Conservation (phyloP, 2,797 vertebrate species). For the Menidia menidia region DNA sequence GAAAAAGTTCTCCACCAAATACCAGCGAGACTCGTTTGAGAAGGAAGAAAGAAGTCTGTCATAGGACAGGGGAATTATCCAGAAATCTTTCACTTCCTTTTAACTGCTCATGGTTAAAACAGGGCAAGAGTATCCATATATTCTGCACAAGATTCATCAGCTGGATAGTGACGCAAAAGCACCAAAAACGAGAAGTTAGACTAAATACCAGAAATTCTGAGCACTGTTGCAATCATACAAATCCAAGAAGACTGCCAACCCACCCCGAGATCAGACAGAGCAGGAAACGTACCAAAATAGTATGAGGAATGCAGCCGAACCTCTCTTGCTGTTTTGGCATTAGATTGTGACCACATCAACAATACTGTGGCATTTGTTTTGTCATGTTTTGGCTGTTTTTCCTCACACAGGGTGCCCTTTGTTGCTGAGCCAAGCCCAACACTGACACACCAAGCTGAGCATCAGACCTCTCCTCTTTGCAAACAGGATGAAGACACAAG, state of each 20-base stretch:
- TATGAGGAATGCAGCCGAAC: slow-evolving; percentile 66
- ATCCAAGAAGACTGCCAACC: slow-evolving; percentile 39
- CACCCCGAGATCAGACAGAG: slow-evolving; percentile 43
- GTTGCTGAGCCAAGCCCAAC: slow-evolving; percentile 70
- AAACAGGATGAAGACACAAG: slow-evolving; percentile 61
- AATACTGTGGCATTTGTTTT: slow-evolving; percentile 61
- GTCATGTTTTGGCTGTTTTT: slow-evolving; percentile 63
- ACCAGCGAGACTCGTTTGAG: slow-evolving; percentile 5
- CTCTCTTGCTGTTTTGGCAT: slow-evolving; percentile 62
- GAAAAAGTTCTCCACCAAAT: slow-evolving; percentile 37
- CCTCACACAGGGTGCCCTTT: slow-evolving; percentile 76
- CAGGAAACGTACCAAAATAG: slow-evolving; percentile 43
- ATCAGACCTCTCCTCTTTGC: slow-evolving; percentile 59
- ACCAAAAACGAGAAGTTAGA: neutral
- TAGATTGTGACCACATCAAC: slow-evolving; percentile 70
- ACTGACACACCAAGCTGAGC: slow-evolving; percentile 53
- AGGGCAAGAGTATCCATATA: neutral
- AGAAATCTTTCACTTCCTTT: slow-evolving; percentile 21
- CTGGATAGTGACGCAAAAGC: neutral
- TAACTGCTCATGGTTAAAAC: neutral
- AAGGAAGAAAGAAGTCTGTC: slow-evolving; percentile 6
- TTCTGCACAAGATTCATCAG: slow-evolving; percentile 4
- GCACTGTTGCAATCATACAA: slow-evolving; percentile 24
- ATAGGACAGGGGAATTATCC: slow-evolving; percentile 15
- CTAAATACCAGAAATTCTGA: slow-evolving; percentile 1